phyloP scores from a whole-genome alignment of 2,888 invertebrate species.

The Opisthograptis luteolata region DNA sequence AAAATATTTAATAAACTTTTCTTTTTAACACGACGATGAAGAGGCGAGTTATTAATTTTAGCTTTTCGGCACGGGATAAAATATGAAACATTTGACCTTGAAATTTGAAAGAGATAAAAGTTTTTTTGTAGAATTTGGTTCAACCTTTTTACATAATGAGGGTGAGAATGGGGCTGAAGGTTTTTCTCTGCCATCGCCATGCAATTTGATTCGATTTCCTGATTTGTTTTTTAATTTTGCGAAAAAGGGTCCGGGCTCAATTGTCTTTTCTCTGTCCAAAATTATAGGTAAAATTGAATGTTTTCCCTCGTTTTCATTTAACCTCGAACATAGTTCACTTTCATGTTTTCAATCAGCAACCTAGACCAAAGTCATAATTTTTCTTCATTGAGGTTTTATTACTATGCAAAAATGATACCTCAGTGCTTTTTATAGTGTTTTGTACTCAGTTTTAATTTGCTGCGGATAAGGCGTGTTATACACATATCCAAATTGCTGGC shows the following conservation, averaged over 20 bases:
- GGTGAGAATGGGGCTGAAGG: conserved; percentile 37
- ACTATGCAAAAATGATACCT: no score
- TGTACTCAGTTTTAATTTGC: no score
- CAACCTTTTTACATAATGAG: conserved; percentile 49
- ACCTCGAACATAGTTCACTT: no score
- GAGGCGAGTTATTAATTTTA: conserved; percentile 31
- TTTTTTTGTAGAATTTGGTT: conserved; percentile 38
- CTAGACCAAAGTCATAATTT: no score
- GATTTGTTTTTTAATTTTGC: conserved; percentile 20
- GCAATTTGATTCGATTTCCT: conserved; percentile 20
- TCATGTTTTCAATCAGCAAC: no score
- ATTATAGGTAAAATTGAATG: conserved; percentile 4
- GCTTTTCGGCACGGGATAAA: conserved; percentile 36
- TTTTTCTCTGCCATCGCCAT: conserved; percentile 19
- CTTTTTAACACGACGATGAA: conserved; percentile 28
- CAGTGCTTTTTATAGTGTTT: no score
- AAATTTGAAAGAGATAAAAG: conserved; percentile 48
- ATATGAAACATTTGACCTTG: conserved; percentile 44
- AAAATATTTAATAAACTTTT: conserved; percentile 36
- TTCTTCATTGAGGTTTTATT: no score
- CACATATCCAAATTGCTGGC: no score
- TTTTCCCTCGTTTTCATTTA: no score
- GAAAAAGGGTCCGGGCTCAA: conserved; percentile 3
- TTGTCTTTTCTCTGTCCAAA: conserved; percentile 3
- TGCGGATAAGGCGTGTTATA: no score